Evolutionary conservation across 2,113 vertebrate species (phyloP).

Genomic region (Hyperoodon ampullatus): DNA sequence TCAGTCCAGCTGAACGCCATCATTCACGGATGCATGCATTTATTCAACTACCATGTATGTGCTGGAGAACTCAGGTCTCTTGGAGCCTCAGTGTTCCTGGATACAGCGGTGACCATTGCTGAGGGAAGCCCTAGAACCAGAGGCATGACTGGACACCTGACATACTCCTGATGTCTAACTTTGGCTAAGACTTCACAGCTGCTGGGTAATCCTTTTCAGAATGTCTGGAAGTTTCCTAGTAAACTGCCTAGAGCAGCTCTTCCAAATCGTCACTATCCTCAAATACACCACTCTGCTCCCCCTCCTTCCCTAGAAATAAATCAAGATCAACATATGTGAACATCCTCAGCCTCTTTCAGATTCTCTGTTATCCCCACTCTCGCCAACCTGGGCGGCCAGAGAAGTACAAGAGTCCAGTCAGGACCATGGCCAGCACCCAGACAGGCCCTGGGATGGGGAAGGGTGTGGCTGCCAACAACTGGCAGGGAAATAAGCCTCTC

Average conservation of each 20-base stretch:
- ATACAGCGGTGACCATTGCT: not conserved
- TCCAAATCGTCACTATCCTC: not conserved
- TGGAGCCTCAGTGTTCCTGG: not conserved
- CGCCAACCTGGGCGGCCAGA: not conserved
- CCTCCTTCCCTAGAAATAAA: not conserved
- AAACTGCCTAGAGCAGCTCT: not conserved
- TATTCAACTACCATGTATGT: not conserved
- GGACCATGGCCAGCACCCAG: not conserved
- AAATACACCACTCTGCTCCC: not conserved
- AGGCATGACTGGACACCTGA: not conserved
- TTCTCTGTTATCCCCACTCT: not conserved
- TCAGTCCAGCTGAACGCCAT: not conserved
- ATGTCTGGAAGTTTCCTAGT: not conserved
- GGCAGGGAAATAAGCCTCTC: not conserved
- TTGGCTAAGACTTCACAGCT: not conserved
- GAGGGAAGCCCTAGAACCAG: not conserved
- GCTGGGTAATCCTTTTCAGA: not conserved
- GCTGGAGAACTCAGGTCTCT: not conserved
- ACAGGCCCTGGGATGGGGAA: accelerated
- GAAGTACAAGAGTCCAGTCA: not conserved
- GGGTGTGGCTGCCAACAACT: too few relatives aligned
- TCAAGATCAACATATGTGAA: not conserved
- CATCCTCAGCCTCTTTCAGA: not conserved
- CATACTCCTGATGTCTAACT: not conserved
- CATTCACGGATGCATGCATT: not conserved